Evolutionary conservation across 2,888 invertebrate species (phyloP).

Genomic region (Craniophora ligustri): DNA sequence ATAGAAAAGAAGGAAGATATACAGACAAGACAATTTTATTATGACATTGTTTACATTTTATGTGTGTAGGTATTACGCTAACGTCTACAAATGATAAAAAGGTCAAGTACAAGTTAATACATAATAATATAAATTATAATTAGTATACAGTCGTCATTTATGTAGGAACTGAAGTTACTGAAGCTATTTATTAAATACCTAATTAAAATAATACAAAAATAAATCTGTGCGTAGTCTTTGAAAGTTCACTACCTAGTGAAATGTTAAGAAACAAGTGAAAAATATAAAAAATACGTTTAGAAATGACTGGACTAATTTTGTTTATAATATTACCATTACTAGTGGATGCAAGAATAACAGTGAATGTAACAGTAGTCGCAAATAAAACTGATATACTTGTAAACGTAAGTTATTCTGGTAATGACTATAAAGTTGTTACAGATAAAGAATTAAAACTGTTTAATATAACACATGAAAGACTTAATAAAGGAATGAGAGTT

Average conservation of each 20-base stretch:
- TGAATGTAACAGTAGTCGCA: constrained; percentile 63
- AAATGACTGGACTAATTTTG: constrained; percentile 24
- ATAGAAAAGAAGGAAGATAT: too few relatives aligned
- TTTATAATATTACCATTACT: constrained; percentile 12
- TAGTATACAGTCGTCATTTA: not conserved
- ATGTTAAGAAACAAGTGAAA: too few relatives aligned
- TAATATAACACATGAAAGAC: constrained; percentile 69
- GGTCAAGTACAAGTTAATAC: constrained; percentile 32
- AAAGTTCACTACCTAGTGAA: too few relatives aligned
- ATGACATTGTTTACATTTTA: constrained; percentile 1
- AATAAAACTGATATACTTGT: constrained; percentile 54
- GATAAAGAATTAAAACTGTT: constrained; percentile 68
- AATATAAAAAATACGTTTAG: not conserved
- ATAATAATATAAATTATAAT: too few relatives aligned
- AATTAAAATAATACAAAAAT: not conserved
- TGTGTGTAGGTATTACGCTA: not conserved
- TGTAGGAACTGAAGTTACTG: not conserved
- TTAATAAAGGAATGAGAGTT: constrained; percentile 67
- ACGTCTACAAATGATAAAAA: constrained; percentile 32
- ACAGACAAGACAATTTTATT: constrained; percentile 1
- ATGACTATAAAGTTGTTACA: constrained; percentile 66
- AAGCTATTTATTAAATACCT: not conserved
- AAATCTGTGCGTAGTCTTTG: not conserved
- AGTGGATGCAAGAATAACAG: constrained; percentile 58
- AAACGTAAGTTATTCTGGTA: constrained; percentile 56